These are phyloP conservation scores for Vireo altiloquus DNA, from an alignment of 2,113 vertebrate genomes.

Conservation along the genomic window DNA sequence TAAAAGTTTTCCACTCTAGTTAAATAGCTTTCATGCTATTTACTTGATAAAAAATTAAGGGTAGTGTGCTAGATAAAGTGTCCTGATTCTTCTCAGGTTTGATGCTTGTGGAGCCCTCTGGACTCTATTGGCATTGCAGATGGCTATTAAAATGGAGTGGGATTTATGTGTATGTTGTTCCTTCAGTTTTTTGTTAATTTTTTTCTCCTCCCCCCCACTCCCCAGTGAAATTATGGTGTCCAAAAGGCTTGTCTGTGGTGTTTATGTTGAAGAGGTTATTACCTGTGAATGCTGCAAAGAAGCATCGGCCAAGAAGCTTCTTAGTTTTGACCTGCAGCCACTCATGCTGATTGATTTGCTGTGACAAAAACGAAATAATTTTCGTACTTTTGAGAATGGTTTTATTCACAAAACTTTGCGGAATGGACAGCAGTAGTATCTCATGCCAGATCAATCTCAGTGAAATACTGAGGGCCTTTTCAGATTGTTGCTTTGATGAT, in stretches of 20 bases:
- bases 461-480: background rate
- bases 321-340: background rate
- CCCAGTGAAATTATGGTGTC: background rate
- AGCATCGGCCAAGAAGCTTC: background rate
- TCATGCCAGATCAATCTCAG: background rate
- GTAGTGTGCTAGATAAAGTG: background rate
- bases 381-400: background rate
- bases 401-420: background rate
- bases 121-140: background rate
- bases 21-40: background rate
- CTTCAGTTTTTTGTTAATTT: background rate
- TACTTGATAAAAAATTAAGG: background rate
- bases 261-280: background rate
- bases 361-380: background rate
- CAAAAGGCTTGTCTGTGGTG: background rate
- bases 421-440: background rate
- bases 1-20: background rate
- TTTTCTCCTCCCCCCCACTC: too few species aligned
- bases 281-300: background rate
- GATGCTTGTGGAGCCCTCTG: background rate
- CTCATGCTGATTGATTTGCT: rapidly evolving
- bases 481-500: background rate
- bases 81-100: background rate
- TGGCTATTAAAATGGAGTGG: background rate
- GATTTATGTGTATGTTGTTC: background rate